phyloP scores from a whole-genome alignment of 2,113 vertebrate genomes.

The Nothobranchius furzeri region DNA sequence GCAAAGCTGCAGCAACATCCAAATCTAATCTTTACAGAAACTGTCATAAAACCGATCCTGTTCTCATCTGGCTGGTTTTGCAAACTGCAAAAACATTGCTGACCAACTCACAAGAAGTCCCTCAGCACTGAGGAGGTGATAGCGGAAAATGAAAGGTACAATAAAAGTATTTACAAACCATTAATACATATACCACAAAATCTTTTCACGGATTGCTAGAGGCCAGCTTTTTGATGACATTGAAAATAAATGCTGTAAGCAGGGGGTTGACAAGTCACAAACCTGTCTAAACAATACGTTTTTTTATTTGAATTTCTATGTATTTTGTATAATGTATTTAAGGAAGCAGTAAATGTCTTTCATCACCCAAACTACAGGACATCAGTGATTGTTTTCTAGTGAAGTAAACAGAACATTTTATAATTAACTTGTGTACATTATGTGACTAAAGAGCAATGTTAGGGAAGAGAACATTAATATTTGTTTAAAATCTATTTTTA shows the following conservation, averaged over 20 bases:
- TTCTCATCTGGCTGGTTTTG: not conserved
- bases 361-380: not conserved
- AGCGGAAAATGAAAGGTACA: too few species aligned
- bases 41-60: not conserved
- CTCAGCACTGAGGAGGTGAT: too few species aligned
- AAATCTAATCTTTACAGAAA: not conserved
- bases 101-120: too few species aligned
- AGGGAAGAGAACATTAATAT: too few species aligned
- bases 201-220: too few species aligned
- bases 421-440: not conserved
- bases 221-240: too few species aligned
- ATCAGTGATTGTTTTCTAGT: too few species aligned
- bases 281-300: not conserved
- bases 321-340: too few species aligned
- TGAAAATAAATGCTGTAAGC: not conserved
- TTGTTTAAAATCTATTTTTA: too few species aligned
- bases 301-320: too few species aligned
- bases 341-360: not conserved
- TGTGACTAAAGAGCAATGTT: not conserved
- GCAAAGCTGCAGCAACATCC: slow-evolving; percentile 6
- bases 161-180: too few species aligned
- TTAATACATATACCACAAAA: too few species aligned
- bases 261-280: slow-evolving; percentile 2
- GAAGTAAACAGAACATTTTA: not conserved
- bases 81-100: not conserved